phyloP scores from a whole-genome alignment of 2,113 vertebrate genomes.

The Crotalus viridis region DNA sequence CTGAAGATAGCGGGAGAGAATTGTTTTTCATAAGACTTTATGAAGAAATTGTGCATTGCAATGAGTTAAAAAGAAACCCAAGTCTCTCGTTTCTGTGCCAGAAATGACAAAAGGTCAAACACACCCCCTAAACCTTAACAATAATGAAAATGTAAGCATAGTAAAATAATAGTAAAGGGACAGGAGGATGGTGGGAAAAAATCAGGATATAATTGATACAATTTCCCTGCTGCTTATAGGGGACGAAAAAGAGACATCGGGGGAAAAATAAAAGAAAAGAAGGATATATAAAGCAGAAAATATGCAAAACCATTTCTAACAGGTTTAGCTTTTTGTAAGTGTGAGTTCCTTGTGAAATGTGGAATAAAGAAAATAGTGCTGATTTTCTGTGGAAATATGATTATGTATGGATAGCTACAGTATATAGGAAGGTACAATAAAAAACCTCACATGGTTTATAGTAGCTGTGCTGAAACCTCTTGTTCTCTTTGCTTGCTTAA shows the following conservation, averaged over 20 bases:
- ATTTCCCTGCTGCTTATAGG: not conserved
- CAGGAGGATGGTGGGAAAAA: not conserved
- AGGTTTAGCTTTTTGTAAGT: not conserved
- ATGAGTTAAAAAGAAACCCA: constrained; percentile 43
- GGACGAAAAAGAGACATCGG: not conserved
- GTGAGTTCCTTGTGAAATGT: not conserved
- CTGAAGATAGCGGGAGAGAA: constrained; percentile 32
- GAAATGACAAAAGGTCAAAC: not conserved
- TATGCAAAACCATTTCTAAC: not conserved
- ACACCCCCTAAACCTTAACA: not conserved
- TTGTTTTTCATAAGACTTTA: constrained; percentile 28
- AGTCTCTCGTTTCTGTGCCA: not conserved
- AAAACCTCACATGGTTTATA: not conserved
- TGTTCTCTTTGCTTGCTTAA: not conserved
- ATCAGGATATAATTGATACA: not conserved
- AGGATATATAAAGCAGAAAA: not conserved
- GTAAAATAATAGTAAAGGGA: not conserved
- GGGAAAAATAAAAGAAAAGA: not conserved
- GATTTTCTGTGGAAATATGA: not conserved
- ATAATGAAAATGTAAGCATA: not conserved
- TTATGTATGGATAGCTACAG: not conserved
- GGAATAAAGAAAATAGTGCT: not conserved
- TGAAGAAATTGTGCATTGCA: constrained; percentile 39
- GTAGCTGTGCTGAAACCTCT: not conserved
- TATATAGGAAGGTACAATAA: not conserved